Base-by-base conservation (phyloP, 1,140 invertebrate species). In the Lepidostoma basale region DNA sequence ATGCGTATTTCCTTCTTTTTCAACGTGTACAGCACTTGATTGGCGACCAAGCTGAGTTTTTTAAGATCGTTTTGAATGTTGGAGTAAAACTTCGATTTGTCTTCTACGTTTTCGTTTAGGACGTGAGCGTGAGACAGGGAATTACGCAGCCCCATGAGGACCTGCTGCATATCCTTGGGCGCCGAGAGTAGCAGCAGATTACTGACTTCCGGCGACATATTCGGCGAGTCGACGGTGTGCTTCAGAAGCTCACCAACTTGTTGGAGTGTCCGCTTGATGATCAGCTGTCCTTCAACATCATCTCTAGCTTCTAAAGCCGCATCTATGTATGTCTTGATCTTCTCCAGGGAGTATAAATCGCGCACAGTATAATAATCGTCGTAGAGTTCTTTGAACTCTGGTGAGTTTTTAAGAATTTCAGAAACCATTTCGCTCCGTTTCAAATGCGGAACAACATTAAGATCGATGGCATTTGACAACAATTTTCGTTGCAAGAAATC, bases 101-200 rank as follows among this genome's bases (percentile, higher is more conserved):
- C 26, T 16, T 36, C 1, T 20, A 9, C 26, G 3, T 33, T 26
- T 9, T 28, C 30, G 2, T 56, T n/a, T 3, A 56, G 8, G 30
- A 36, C 20, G 30, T 56, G 52, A 10, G 52, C 25, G 30, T 56
- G 52, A 2, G 52, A 56, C 20, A 56, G 16, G 16, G 52, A 56
- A 22, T 56, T 56, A 16, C 52, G 52, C 3, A 56, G 10, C 2
- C 3, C 30, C 14, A 18, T 56, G 3, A 56, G 26, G 5, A 56
- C 16, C 9, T 56, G 12, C 20, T 30, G 30, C 1, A 30, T 56
- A 18, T 56, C 30, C 8, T 10, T 3, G 2, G 52, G 52, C 2
- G 52, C 52, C 4, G 52, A 56, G 16, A 56, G 52, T 30, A 56
- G 26, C 5, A 56, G n/a, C 8, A 56, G 18, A 18, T 56, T 16